Evolutionary conservation across 2,888 invertebrate genomes (phyloP).

Genomic region (Polia nebulosa): DNA sequence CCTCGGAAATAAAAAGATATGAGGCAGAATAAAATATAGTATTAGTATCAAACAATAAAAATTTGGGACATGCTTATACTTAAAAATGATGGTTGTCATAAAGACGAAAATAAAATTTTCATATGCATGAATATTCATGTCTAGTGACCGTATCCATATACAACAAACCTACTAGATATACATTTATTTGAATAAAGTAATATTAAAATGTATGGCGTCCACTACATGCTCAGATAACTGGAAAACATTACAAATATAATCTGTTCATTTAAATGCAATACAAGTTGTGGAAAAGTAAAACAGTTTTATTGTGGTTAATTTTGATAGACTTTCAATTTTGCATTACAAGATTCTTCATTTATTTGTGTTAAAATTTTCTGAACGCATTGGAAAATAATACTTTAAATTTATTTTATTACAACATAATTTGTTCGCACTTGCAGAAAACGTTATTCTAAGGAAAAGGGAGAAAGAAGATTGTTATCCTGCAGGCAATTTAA

Average conservation of each 20-base stretch:
- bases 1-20: conserved; percentile 31
- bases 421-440: no score
- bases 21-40: conserved; percentile 24
- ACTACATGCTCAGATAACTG: conserved; percentile 18
- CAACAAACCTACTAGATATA: neutral
- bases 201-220: conserved; percentile 31
- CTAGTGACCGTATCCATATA: neutral
- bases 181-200: conserved; percentile 2
- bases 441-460: no score
- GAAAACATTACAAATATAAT: conserved; percentile 48
- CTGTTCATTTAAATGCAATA: conserved; percentile 51
- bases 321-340: neutral
- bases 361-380: neutral
- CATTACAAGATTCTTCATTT: neutral
- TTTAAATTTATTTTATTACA: neutral
- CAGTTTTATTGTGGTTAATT: neutral
- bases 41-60: conserved; percentile 23
- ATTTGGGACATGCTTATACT: conserved; percentile 29
- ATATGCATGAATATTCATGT: conserved; percentile 50
- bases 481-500: no score
- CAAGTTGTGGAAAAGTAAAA: conserved; percentile 1
- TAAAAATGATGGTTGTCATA: conserved; percentile 51
- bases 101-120: conserved; percentile 29
- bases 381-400: neutral
- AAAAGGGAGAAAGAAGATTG: no score